Conservation (phyloP, 2,888 invertebrate species). For the Nebria salina region DNA sequence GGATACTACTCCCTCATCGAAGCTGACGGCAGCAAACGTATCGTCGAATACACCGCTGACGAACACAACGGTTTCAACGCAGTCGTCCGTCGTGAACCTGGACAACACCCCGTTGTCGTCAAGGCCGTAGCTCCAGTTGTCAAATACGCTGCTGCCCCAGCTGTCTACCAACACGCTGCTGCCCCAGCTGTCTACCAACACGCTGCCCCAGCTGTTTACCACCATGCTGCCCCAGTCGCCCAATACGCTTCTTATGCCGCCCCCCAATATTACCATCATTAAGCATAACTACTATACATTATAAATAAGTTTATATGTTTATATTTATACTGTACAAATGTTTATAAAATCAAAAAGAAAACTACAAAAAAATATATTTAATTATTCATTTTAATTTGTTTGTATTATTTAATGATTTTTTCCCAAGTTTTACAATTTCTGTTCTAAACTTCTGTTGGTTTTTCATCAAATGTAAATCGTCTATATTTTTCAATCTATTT, state of each 20-base stretch:
- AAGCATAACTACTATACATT: constrained; percentile 30
- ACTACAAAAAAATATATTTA: constrained; percentile 22
- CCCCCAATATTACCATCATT: constrained; percentile 43
- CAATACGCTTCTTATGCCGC: constrained; percentile 53
- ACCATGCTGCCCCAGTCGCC: constrained; percentile 53
- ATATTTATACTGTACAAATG: constrained; percentile 28
- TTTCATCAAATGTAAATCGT: too few species aligned
- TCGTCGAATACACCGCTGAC: constrained; percentile 61
- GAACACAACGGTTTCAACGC: constrained; percentile 61
- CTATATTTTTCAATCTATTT: too few species aligned
- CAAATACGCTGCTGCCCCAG: constrained; percentile 47
- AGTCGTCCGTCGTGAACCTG: constrained; percentile 60
- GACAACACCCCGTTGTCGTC: constrained; percentile 48
- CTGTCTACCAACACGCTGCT: constrained; percentile 3
- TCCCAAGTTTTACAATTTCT: too few species aligned
- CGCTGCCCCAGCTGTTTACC: constrained; percentile 54
- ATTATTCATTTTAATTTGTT: constrained; percentile 7
- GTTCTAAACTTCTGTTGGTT: too few species aligned
- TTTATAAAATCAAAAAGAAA: constrained; percentile 20
- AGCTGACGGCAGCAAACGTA: constrained; percentile 61
- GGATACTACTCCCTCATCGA: constrained; percentile 62
- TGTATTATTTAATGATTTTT: too few species aligned
- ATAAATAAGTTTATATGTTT: constrained; percentile 20
- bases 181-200: constrained; percentile 15
- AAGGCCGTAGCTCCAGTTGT: constrained; percentile 53